Evolutionary conservation across 1,140 invertebrate species (phyloP).

Genomic region (Chionoecetes opilio): DNA sequence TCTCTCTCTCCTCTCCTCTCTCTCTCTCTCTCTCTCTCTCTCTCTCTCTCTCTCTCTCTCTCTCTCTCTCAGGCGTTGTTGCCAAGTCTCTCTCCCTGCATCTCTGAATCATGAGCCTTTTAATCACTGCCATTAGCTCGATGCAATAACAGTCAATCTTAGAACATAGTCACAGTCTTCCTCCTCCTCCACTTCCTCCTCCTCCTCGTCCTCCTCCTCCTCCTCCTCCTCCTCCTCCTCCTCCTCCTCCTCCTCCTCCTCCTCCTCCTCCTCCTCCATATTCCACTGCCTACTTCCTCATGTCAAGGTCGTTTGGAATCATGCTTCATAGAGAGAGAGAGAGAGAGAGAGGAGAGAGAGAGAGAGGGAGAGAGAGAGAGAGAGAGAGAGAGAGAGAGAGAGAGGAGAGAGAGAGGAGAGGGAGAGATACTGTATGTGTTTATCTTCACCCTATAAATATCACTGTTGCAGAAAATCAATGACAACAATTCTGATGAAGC

Average conservation of each 20-base stretch:
- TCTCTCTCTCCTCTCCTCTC: background rate
- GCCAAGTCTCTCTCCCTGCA: background rate
- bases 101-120: constrained; percentile 25
- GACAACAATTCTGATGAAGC: too few species aligned
- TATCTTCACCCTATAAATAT: too few species aligned
- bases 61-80: background rate
- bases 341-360: constrained; percentile 25
- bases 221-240: constrained; percentile 15
- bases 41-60: background rate
- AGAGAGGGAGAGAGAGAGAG: constrained; percentile 25
- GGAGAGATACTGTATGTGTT: too few species aligned
- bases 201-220: constrained; percentile 3
- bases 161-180: background rate
- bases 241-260: background rate
- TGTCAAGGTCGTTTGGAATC: background rate
- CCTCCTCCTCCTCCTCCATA: background rate
- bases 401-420: too few species aligned
- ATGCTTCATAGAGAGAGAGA: background rate
- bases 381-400: constrained; percentile 4
- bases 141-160: constrained; percentile 9
- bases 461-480: too few species aligned
- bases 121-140: constrained; percentile 28
- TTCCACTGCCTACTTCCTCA: background rate
- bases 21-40: background rate
- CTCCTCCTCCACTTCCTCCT: constrained; percentile 13